phyloP scores from a whole-genome alignment of 1,140 invertebrate species.

The Drosophila ogumai region DNA sequence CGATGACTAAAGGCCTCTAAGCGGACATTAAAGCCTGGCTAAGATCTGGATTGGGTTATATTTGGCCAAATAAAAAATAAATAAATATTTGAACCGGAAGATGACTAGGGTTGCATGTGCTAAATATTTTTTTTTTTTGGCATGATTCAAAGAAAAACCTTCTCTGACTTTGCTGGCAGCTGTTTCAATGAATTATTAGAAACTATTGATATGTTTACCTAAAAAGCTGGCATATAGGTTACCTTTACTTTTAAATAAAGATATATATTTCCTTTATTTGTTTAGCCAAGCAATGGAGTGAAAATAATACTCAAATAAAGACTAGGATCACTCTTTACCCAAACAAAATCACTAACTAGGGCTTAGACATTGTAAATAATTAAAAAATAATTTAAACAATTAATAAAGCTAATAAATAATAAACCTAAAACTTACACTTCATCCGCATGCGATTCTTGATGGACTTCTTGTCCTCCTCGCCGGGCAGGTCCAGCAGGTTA shows the following conservation, averaged over 20 bases:
- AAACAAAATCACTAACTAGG: not conserved
- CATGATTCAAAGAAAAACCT: not conserved
- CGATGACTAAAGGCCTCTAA: slow-evolving; percentile 15
- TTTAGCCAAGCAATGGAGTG: not conserved
- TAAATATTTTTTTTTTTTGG: not conserved
- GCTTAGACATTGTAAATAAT: not conserved
- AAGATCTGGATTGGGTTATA: not conserved
- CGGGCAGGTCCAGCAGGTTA: slow-evolving; percentile 74
- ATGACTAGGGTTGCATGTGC: not conserved
- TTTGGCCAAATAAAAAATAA: not conserved
- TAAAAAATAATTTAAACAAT: not conserved
- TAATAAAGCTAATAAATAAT: not conserved
- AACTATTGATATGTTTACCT: not conserved
- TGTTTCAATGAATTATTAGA: not conserved
- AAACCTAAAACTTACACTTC: slow-evolving; percentile 65
- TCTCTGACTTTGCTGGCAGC: not conserved
- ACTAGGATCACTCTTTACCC: not conserved
- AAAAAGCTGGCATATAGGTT: not conserved
- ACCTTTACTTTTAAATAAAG: not conserved
- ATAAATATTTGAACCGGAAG: not conserved
- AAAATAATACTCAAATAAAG: not conserved
- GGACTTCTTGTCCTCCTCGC: slow-evolving; percentile 80
- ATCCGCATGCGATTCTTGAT: slow-evolving; percentile 74
- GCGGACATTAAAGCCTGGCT: slow-evolving; percentile 8
- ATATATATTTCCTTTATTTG: not conserved